phyloP scores from a whole-genome alignment of 2,113 vertebrate genomes.

The Salvelinus sp. region DNA sequence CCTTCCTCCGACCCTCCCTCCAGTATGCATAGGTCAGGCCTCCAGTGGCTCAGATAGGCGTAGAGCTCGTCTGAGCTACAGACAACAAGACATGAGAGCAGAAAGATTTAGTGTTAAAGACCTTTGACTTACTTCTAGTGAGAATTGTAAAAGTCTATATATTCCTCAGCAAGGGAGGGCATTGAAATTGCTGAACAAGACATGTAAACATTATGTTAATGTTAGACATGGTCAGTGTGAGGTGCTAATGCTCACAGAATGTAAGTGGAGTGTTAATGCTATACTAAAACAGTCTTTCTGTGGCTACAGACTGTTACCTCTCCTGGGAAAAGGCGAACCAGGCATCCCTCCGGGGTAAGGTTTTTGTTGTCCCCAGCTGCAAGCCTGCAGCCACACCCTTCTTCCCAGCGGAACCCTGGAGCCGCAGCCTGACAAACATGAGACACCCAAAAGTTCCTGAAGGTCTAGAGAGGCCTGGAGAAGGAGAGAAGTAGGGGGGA shows the following conservation, averaged over 20 bases:
- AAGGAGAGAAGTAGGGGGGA: not conserved
- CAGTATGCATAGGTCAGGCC: conserved; percentile 59
- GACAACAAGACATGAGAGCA: conserved; percentile 14
- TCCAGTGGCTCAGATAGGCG: conserved; percentile 63
- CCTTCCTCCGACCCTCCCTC: conserved; percentile 60
- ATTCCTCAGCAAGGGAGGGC: too few relatives aligned
- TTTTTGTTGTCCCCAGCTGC: conserved; percentile 49
- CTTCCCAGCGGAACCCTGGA: conserved; percentile 57
- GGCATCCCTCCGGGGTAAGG: conserved; percentile 53
- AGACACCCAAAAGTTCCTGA: conserved; percentile 41
- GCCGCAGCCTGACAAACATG: conserved; percentile 76
- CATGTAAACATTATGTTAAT: not conserved
- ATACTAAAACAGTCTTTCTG: not conserved
- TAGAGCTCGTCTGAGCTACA: conserved; percentile 72
- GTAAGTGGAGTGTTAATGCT: conserved; percentile 24
- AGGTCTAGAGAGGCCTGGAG: conserved; percentile 43
- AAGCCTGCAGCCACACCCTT: conserved; percentile 33
- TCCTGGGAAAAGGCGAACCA: conserved; percentile 76
- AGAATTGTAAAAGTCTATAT: too few relatives aligned
- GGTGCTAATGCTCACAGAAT: conserved; percentile 15
- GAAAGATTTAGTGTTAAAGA: too few relatives aligned
- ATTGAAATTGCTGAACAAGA: not conserved
- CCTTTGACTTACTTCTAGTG: too few relatives aligned
- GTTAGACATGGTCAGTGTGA: conserved; percentile 12
- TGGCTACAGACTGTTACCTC: conserved; percentile 54